phyloP scores from a whole-genome alignment of 2,888 invertebrate genomes.

The Harmothoe impar region DNA sequence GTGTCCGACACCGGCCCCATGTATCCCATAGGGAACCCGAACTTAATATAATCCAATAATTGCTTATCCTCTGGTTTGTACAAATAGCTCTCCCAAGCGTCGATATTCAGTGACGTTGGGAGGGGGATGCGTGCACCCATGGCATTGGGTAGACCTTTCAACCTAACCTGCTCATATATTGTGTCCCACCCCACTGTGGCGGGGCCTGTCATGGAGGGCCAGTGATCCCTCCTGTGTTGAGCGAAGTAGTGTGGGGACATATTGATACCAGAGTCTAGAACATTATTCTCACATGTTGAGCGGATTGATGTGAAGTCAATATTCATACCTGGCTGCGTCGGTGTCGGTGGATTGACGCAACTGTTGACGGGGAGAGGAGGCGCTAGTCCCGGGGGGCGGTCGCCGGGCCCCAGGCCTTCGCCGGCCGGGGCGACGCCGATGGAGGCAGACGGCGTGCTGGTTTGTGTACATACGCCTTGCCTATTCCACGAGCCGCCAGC shows the following conservation, averaged over 20 bases:
- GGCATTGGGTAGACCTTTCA: not conserved
- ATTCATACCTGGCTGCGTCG: too few species aligned
- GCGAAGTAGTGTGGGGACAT: not conserved
- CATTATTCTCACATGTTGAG: not conserved
- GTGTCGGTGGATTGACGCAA: too few species aligned
- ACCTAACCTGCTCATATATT: not conserved
- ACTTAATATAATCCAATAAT: not conserved
- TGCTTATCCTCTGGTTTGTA: not conserved
- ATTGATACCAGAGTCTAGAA: not conserved
- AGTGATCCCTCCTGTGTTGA: not conserved
- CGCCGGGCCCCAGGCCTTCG: too few species aligned
- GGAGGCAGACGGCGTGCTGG: too few species aligned
- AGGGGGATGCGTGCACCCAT: not conserved
- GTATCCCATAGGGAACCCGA: not conserved
- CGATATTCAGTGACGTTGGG: not conserved
- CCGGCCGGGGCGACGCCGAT: too few species aligned
- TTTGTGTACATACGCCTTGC: too few species aligned
- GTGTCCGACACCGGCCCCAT: not conserved
- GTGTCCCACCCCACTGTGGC: not conserved
- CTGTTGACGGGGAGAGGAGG: too few species aligned
- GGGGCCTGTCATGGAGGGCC: not conserved
- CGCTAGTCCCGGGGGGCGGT: too few species aligned
- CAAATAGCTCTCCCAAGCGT: not conserved
- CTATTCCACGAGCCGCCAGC: too few species aligned
- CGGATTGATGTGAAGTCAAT: not conserved